Conservation (phyloP, 2,113 vertebrate genomes). For the Cavia aperea region DNA sequence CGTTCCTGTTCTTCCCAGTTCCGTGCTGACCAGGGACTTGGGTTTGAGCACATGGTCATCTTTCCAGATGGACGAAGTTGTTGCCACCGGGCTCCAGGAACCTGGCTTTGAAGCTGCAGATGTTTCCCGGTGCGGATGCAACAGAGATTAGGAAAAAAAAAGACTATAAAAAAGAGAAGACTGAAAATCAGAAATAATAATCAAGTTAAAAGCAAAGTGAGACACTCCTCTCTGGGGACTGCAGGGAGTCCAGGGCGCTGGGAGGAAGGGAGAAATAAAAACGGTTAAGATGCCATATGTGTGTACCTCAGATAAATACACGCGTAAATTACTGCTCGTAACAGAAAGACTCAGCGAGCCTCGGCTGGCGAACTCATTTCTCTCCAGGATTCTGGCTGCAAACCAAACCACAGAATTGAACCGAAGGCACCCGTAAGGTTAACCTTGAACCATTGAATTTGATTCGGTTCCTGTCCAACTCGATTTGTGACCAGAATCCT, state of each 20-base stretch:
- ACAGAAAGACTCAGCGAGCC: not conserved
- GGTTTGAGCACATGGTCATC: not conserved
- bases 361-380: not conserved
- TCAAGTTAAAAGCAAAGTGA: not conserved
- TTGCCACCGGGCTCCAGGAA: not conserved
- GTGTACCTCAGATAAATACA: not conserved
- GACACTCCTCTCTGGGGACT: not conserved
- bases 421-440: not conserved
- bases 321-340: accelerated
- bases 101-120: not conserved
- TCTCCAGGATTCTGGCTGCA: not conserved
- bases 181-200: not conserved
- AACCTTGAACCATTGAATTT: not conserved
- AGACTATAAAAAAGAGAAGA: not conserved
- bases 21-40: not conserved
- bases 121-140: not conserved
- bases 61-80: not conserved
- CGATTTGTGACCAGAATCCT: not conserved
- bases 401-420: not conserved
- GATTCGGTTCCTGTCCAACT: not conserved
- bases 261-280: not conserved
- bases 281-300: not conserved
- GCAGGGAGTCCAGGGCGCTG: not conserved
- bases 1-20: not conserved
- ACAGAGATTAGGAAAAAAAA: not conserved